Evolutionary conservation across 2,797 vertebrate species (phyloP), one percentile per base, ranked within the genome.

Genomic region (Hemitrygon akajei): DNA sequence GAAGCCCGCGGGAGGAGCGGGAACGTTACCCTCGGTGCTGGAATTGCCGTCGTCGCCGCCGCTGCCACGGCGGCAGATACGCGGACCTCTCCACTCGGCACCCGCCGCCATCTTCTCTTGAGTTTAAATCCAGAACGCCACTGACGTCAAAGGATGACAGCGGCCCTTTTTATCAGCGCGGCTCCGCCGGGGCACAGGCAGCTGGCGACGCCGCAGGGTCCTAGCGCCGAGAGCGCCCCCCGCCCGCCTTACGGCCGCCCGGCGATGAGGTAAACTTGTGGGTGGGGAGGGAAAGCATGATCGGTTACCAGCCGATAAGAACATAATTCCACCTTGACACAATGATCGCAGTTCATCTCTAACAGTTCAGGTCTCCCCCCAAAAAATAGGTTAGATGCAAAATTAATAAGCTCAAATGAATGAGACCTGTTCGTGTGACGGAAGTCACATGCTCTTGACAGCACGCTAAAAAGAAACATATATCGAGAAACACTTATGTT

Each of bases 41-140:
- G 27, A n/a, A 11, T 20, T 18, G 63, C 12, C 63, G 34, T 14
- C 84, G 1, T 87, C 86, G 20, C 34, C 60, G 3, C 60, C 86
- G 18, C 86, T n/a, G 0, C 86, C n/a, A 10, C 86, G 71, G n/a
- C 71, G 11, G 20, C 37, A 76, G 12, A 69, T 69, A 2, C 11
- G 71, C 27, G 69, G 27, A 12, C 37, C 71, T n/a, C 91, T 30
- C 40, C 69, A 47, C 71, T 93, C 91, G 71, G 37, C 18, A 22
- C 27, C 71, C 22, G 91, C 91, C 71, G 91, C 91, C 91, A 93
- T 93, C 69, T 93, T 93, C 22, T 37, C 47, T 18, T 27, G 22
- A 56, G 37, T 93, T 73, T 76, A 12, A 47, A 69, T 71, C 89
- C 18, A 20, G 89, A 71, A n/a, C 18, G 6, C 47, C 34, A 73